Base-by-base conservation (phyloP, 2,888 invertebrate species). In the Entomobrya proxima region DNA sequence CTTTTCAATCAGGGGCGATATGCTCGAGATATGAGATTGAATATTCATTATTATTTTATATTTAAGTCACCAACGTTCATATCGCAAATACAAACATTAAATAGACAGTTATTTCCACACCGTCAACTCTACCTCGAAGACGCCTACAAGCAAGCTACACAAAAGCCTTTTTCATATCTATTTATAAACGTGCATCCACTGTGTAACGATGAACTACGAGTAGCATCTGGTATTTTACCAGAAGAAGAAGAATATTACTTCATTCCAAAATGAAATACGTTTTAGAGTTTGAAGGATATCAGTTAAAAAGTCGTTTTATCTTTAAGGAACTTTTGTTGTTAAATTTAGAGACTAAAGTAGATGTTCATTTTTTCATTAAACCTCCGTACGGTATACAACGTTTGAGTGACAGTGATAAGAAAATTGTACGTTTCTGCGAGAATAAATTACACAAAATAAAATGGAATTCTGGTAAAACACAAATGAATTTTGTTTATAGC, bases 91-190 rank as follows among this genome's bases (percentile, higher is more conserved):
- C 30, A 30, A 35, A n/a, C 27, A 6, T 35, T 85, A 74, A 47
- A 44, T 6, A n/a, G 85, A 24, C 69, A 77, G 27, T 24, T 85
- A 9, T 85, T 61, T 50, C 85, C 85, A 2, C 21, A 40, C 7
- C 7, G 24, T 2, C 4, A 9, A 15, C 2, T 2, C 6, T 74
- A 82, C 44, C 61, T 88, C 11, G 13, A 32, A 11, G 81, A 77
- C 2, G 82, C 87, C 0, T 88, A 88, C 69, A 81, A 79, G 77
- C 47, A 86, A 24, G 88, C 88, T 1, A 88, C 87, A 7, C 30
- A 24, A 15, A 40, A 58, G 13, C 82, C 86, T 6, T 88, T 77
- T 35, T 69, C 85, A 0, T 86, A 87, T 35, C 74, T 88, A 77
- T 85, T 86, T 37, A 13, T 88, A 3, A 86, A 76, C 64, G 21